Base-by-base conservation (phyloP, 2,113 vertebrate species). In the Mixornis gularis region DNA sequence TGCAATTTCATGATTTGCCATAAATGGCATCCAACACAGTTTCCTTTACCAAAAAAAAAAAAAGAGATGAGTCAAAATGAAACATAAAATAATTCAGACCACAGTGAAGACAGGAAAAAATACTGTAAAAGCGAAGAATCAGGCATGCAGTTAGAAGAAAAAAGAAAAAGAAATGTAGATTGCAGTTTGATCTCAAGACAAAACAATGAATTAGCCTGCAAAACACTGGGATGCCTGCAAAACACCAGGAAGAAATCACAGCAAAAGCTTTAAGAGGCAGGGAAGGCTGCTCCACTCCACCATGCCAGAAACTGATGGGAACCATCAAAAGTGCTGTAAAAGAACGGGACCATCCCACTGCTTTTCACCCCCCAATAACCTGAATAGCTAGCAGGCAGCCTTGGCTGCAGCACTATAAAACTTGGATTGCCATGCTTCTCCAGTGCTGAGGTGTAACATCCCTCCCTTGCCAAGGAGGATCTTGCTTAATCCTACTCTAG, bases 61-160 rank as follows among this genome's bases (percentile, higher is more conserved):
- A 84, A 44, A 82, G 85, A 10, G 22, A 72, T 76, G 34, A 84
- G 24, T 92, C 22, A 82, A 83, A 95, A 89, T 55, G 32, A 87
- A 93, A 83, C 38, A 51, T 30, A 78, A 78, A 78, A 26, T 83
- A 81, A 85, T 56, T 89, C 44, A 52, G n/a, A 43, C 22, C 21
- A 48, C 27, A 38, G 22, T 29, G 55, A 41, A 62, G n/a, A 87
- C 1, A 3, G 4, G 34, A 20, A 66, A 87, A 65, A 21, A 59
- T 7, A 58, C 12, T 17, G 5, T 17, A 65, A 49, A 30, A 83
- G 12, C 27, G 68, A 79, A 81, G 48, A 72, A 68, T 87, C 41
- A 65, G 41, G 48, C 34, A 40, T 6, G 7, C 3, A 29, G 6
- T 30, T 12, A 22, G 51, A 80, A 70, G 17, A 34, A 52, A 38